These are phyloP conservation scores for Macroramphosus scolopax DNA, from an alignment of 2,797 vertebrate species.

Conservation along the genomic window DNA sequence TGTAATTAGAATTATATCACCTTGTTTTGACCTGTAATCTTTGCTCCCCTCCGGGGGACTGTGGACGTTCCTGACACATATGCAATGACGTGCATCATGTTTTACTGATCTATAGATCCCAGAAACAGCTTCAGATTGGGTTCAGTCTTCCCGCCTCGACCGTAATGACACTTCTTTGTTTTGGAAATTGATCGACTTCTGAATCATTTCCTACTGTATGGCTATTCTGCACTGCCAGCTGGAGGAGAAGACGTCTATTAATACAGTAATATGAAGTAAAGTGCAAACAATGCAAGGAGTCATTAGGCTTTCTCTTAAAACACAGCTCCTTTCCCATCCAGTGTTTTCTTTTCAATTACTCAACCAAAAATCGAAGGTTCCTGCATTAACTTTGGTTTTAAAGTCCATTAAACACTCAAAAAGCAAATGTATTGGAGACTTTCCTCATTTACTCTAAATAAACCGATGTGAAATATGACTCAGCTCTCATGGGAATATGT, in stretches of 20 bases:
- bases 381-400: conserved; percentile 33
- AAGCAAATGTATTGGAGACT: conserved; percentile 36
- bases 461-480: conserved; percentile 46
- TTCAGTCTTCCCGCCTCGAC: neutral
- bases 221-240: conserved; percentile 15
- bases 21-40: conserved; percentile 5
- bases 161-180: neutral
- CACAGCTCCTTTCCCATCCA: conserved; percentile 52
- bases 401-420: conserved; percentile 45
- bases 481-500: conserved; percentile 18
- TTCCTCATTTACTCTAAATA: conserved; percentile 24
- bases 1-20: neutral
- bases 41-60: too few relatives aligned
- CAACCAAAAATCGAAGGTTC: conserved; percentile 40
- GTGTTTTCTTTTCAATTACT: conserved; percentile 68
- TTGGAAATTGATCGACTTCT: conserved; percentile 24
- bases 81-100: neutral
- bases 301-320: conserved; percentile 56
- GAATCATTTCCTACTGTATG: conserved; percentile 31
- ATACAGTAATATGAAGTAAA: conserved; percentile 55
- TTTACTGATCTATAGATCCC: neutral
- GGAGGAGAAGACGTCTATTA: conserved; percentile 48
- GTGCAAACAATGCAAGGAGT: conserved; percentile 46
- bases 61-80: neutral
- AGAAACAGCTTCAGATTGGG: too few relatives aligned